A percentile compares a stretch with the other conserved stretches of the same genome.
phyloP scores from a whole-genome alignment of 2,888 invertebrate genomes.

The Strigamia transsilvanica region DNA sequence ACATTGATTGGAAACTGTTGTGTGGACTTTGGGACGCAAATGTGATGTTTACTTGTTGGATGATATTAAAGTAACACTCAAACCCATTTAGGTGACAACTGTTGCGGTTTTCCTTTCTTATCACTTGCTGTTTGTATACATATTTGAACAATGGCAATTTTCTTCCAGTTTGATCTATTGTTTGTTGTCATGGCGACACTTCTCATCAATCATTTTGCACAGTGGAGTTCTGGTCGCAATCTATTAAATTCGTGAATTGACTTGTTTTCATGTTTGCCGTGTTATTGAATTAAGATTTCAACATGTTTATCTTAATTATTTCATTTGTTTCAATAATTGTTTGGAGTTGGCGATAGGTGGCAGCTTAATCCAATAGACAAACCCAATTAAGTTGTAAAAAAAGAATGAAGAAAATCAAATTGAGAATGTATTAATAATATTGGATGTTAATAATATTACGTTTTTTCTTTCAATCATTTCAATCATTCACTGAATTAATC shows the following conservation, averaged over 20 bases:
- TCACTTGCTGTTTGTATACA: background rate
- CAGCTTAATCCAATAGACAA: constrained; percentile 7
- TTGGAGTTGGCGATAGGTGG: background rate
- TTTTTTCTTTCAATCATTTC: too few species aligned
- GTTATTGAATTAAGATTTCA: background rate
- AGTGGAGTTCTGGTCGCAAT: background rate
- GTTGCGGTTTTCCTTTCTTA: background rate
- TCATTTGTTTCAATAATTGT: background rate
- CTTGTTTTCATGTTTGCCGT: background rate
- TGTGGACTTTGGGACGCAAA: constrained; percentile 26
- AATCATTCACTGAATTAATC: too few species aligned
- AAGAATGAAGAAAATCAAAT: too few species aligned
- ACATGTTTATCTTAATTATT: background rate
- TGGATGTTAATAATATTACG: too few species aligned
- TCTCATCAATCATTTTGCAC: constrained; percentile 1
- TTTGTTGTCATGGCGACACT: background rate
- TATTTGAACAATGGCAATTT: constrained; percentile 3
- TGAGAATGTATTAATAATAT: too few species aligned
- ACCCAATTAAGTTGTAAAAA: background rate
- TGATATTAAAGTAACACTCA: constrained; percentile 26
- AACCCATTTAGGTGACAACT: background rate
- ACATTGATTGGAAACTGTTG: constrained; percentile 30
- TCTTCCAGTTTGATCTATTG: background rate
- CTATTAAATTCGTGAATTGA: background rate
- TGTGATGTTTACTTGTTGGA: constrained; percentile 15